These are phyloP conservation scores for Drosophila quadrilineata DNA, from an alignment of 1,140 invertebrate genomes.

Conservation along the genomic window DNA sequence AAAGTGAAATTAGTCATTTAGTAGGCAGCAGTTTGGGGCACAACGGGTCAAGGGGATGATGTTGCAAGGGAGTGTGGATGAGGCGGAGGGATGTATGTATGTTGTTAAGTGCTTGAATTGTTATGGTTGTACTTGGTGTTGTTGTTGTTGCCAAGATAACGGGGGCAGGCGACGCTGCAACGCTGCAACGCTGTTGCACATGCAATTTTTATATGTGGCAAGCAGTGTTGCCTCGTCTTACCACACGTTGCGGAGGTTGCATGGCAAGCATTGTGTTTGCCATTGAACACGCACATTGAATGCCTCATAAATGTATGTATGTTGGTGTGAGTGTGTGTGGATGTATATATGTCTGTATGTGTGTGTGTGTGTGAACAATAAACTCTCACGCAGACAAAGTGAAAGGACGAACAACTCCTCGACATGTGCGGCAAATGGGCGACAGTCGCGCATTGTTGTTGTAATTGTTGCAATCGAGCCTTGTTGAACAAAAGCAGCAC, in stretches of 20 bases:
- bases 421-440: slow-evolving; percentile 47
- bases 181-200: slow-evolving; percentile 76
- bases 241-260: slow-evolving; percentile 38
- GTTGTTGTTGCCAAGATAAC: no score
- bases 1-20: slow-evolving; percentile 74
- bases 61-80: background rate
- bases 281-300: slow-evolving; percentile 71
- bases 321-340: background rate
- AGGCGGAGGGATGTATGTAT: background rate
- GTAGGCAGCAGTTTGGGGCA: slow-evolving; percentile 17
- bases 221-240: no score
- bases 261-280: slow-evolving; percentile 56
- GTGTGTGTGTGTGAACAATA: slow-evolving; percentile 38
- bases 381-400: slow-evolving; percentile 20
- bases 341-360: slow-evolving; percentile 3
- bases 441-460: slow-evolving; percentile 59
- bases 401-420: slow-evolving; percentile 24
- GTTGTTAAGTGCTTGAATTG: no score
- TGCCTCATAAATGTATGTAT: slow-evolving; percentile 43
- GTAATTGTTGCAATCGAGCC: slow-evolving; percentile 76
- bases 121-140: no score
- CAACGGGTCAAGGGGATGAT: background rate
- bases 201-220: slow-evolving; percentile 52
- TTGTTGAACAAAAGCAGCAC: slow-evolving; percentile 51
- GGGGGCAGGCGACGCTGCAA: background rate